These are phyloP conservation scores for Diarsia mendica DNA, from an alignment of 2,888 invertebrate genomes.

Conservation along the genomic window DNA sequence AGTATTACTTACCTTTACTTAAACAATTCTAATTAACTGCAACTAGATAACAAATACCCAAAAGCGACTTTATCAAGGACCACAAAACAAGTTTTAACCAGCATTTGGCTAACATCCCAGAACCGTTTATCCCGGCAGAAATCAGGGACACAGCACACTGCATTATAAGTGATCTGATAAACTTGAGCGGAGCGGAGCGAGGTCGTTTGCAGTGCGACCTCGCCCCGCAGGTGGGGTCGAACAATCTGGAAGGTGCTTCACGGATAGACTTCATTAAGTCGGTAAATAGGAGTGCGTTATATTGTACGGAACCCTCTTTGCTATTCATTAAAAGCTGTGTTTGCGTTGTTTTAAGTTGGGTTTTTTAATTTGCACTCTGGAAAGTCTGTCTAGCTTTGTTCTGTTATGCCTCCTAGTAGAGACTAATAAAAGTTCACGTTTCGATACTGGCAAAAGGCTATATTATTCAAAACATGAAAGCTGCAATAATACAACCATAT, in stretches of 20 bases:
- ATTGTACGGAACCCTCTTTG: conserved; percentile 58
- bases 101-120: conserved; percentile 50
- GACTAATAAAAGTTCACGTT: too few relatives aligned
- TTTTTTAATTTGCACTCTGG: conserved; percentile 14
- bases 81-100: conserved; percentile 39
- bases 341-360: conserved; percentile 15
- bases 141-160: conserved; percentile 28
- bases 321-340: conserved; percentile 62
- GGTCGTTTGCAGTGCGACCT: conserved; percentile 20
- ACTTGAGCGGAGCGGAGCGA: conserved; percentile 6
- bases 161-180: conserved; percentile 44
- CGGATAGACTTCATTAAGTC: conserved; percentile 60
- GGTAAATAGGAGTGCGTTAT: conserved; percentile 60
- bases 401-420: neutral
- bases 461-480: too few relatives aligned
- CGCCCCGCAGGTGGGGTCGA: conserved; percentile 22
- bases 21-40: conserved; percentile 17
- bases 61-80: conserved; percentile 36
- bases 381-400: neutral
- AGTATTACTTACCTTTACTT: conserved; percentile 11
- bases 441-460: too few relatives aligned
- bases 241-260: conserved; percentile 33
- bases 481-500: too few relatives aligned
- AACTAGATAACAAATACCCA: conserved; percentile 18
- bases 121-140: conserved; percentile 43